Evolutionary conservation across 2,888 invertebrate genomes (phyloP), one percentile per base, ranked within the genome.

Genomic region (Parnassius orleans): DNA sequence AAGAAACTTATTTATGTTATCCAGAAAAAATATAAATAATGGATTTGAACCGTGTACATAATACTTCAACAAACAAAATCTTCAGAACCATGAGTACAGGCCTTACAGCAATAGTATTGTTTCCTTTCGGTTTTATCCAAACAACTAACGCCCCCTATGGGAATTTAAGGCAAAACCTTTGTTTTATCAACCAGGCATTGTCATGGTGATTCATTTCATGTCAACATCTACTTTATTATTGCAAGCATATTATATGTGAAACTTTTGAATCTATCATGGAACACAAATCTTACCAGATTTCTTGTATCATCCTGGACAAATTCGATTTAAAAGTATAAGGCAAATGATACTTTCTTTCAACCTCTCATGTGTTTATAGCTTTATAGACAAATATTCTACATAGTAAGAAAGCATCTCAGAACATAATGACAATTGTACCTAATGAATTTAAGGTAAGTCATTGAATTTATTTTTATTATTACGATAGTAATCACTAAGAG

Each of bases 131-230:
- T 51, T 57, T 55, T 48, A 50, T 61, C 42, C 59, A 46, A 62
- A 61, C 78, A 66, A 77, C 76, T 80, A 83, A 74, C 87, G 86
- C 86, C 89, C 84, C 85, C 87, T 87, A 75, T 80, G 79, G 77
- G 72, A 68, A 71, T 70, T 68, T 66, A 60, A 60, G 68, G 74
- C 72, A 76, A 73, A 68, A 71, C 73, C 76, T 78, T 83, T 86
- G 84, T 83, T 79, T 71, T 81, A 80, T 76, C 75, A 79, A 76
- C 74, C 80, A 71, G 74, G 78, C 80, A 86, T 84, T 87, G 89
- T 88, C 87, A 88, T 85, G 86, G 86, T 87, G 85, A 87, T 86
- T 86, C 82, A 83, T 69, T 80, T 75, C 61, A 70, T 72, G 72
- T 70, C 69, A 74, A 74, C 73, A 73, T 69, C 69, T 65, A 60